Percentiles rank a stretch among this genome's conserved stretches.
These are phyloP conservation scores for Taenaris catops DNA, from an alignment of 2,888 invertebrate genomes.

Conservation along the genomic window DNA sequence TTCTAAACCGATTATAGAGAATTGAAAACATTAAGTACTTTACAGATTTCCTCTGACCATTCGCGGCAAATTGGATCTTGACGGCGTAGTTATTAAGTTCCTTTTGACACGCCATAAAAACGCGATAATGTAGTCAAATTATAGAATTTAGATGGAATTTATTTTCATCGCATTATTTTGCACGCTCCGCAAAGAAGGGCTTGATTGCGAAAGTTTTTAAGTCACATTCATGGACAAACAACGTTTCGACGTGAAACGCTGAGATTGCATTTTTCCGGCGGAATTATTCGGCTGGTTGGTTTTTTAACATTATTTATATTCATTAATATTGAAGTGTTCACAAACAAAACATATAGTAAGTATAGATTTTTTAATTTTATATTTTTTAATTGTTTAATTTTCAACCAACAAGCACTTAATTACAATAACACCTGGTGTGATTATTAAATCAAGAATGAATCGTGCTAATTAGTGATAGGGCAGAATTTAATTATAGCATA, in stretches of 20 bases:
- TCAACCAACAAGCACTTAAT: too few species aligned
- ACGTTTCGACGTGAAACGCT: conserved; percentile 29
- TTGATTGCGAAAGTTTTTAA: conserved; percentile 74
- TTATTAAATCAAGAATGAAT: too few species aligned
- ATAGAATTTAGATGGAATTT: conserved; percentile 68
- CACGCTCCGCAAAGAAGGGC: conserved; percentile 51
- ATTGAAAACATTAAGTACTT: conserved; percentile 79
- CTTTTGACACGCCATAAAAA: conserved; percentile 34
- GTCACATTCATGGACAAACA: conserved; percentile 54
- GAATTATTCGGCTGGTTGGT: too few species aligned
- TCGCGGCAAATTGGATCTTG: conserved; percentile 50
- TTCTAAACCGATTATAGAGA: conserved; percentile 79
- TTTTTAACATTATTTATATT: too few species aligned
- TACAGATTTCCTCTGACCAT: conserved; percentile 48
- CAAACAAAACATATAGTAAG: too few species aligned
- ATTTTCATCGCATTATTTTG: conserved; percentile 67
- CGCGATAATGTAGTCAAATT: conserved; percentile 62
- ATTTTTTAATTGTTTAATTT: too few species aligned
- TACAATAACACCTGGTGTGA: too few species aligned
- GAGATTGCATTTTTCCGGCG: too few species aligned
- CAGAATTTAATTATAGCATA: too few species aligned
- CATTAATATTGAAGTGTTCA: too few species aligned
- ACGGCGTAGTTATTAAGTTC: conserved; percentile 34
- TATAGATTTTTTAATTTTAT: too few species aligned
- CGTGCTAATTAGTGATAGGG: too few species aligned